Evolutionary conservation across 2,797 vertebrate species (phyloP).

Genomic region (Novumbra hubbsi): DNA sequence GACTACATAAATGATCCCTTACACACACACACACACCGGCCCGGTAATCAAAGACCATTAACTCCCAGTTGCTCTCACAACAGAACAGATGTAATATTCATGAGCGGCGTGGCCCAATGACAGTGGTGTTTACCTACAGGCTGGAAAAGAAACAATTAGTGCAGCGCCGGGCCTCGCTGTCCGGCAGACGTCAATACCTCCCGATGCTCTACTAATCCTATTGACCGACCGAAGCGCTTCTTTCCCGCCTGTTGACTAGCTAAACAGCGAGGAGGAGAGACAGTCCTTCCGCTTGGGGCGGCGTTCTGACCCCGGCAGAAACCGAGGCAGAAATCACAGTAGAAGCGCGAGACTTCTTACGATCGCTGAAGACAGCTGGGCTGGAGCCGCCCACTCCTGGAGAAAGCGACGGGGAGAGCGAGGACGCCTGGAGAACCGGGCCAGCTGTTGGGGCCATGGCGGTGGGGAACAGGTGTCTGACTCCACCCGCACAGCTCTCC

Average conservation of each 20-base stretch:
- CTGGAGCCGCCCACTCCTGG: slow-evolving; percentile 14
- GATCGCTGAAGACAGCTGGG: slow-evolving; percentile 4
- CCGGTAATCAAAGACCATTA: slow-evolving; percentile 74
- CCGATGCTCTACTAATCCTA: slow-evolving; percentile 77
- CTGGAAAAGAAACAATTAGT: slow-evolving; percentile 81
- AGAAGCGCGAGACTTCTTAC: too few relatives aligned
- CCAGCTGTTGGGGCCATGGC: slow-evolving; percentile 57
- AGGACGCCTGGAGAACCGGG: slow-evolving; percentile 41
- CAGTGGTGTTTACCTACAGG: slow-evolving; percentile 77
- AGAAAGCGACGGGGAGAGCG: slow-evolving; percentile 12
- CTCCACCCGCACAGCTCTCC: slow-evolving; percentile 45
- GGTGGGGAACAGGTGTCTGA: slow-evolving; percentile 69
- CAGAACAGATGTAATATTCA: slow-evolving; percentile 78
- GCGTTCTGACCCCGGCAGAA: background rate
- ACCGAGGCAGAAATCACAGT: background rate
- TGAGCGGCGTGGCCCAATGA: slow-evolving; percentile 66
- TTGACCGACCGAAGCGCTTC: slow-evolving; percentile 67
- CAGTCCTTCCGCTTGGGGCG: background rate
- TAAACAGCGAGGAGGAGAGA: slow-evolving; percentile 19
- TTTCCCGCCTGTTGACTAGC: slow-evolving; percentile 49
- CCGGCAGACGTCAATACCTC: slow-evolving; percentile 74
- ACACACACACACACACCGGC: slow-evolving; percentile 34
- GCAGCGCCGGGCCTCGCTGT: slow-evolving; percentile 72
- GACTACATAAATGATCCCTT: background rate
- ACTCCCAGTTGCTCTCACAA: slow-evolving; percentile 65